Evolutionary conservation across 2,113 vertebrate species (phyloP).

Genomic region (Labeo rohita): DNA sequence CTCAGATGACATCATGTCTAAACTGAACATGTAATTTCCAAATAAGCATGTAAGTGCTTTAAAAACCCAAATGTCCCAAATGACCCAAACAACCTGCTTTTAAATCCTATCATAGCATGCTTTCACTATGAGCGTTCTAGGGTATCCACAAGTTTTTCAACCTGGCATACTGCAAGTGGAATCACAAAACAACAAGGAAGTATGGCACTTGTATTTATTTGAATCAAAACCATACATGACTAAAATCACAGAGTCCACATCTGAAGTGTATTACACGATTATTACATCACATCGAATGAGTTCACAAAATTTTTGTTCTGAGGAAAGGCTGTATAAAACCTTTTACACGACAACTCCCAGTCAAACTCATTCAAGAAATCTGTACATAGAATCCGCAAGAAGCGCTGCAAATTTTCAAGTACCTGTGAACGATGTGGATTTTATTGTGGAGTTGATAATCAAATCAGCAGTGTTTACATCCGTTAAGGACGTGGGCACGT

Average conservation of each 20-base stretch:
- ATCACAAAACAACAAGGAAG: constrained; percentile 17
- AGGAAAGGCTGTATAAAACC: background rate
- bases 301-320: background rate
- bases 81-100: background rate
- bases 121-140: background rate
- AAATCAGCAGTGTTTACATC: constrained; percentile 15
- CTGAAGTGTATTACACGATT: background rate
- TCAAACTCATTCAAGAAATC: constrained; percentile 26
- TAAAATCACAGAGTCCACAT: constrained; percentile 25
- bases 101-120: background rate
- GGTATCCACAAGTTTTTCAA: background rate
- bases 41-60: background rate
- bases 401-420: constrained; percentile 28
- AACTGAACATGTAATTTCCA: background rate
- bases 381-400: background rate
- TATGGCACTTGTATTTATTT: constrained; percentile 78
- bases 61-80: background rate
- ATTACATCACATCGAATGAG: background rate
- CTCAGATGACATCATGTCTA: background rate
- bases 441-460: background rate
- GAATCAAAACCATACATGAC: constrained; percentile 67
- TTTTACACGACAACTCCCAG: background rate
- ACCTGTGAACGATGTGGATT: constrained; percentile 10
- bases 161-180: no score
- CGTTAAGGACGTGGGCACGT: background rate